A percentile compares a stretch with the other conserved stretches of the same genome.
These are phyloP conservation scores for Alligator sinensis DNA, from an alignment of 2,113 vertebrate species.

Conservation along the genomic window DNA sequence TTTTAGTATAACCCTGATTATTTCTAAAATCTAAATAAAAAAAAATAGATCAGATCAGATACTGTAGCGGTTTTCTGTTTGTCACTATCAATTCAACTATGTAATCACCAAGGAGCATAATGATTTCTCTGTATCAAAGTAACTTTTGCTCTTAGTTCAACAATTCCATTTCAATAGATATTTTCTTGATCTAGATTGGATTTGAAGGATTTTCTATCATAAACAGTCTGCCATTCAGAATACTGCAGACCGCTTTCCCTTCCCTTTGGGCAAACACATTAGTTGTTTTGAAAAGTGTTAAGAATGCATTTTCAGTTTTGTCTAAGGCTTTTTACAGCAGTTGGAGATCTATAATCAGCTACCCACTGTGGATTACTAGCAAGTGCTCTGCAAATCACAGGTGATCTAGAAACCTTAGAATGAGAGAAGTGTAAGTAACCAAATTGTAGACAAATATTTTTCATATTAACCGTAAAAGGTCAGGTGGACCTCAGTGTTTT, in stretches of 20 bases:
- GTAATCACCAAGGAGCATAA: not conserved
- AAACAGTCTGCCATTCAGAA: not conserved
- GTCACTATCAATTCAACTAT: not conserved
- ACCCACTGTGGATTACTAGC: not conserved
- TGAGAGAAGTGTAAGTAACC: too few relatives aligned
- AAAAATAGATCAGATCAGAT: constrained; percentile 47
- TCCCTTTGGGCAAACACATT: not conserved
- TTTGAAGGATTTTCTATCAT: not conserved
- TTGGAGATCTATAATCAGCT: not conserved
- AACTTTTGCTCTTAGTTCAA: not conserved
- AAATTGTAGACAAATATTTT: not conserved
- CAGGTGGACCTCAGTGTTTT: too few relatives aligned
- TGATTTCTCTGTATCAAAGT: not conserved
- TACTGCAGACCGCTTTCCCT: not conserved
- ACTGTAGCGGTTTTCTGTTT: not conserved
- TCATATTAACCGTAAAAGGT: too few relatives aligned
- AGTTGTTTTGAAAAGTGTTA: not conserved
- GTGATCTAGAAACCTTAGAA: not conserved
- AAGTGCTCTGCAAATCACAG: not conserved
- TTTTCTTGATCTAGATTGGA: not conserved
- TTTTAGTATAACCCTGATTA: constrained; percentile 98
- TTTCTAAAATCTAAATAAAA: constrained; percentile 93
- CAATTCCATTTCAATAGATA: not conserved
- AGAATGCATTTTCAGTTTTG: not conserved
- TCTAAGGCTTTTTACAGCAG: not conserved